Evolutionary conservation across 1,140 invertebrate species (phyloP), one percentile per base, ranked within the genome.

Genomic region (Dendroctonus valens): DNA sequence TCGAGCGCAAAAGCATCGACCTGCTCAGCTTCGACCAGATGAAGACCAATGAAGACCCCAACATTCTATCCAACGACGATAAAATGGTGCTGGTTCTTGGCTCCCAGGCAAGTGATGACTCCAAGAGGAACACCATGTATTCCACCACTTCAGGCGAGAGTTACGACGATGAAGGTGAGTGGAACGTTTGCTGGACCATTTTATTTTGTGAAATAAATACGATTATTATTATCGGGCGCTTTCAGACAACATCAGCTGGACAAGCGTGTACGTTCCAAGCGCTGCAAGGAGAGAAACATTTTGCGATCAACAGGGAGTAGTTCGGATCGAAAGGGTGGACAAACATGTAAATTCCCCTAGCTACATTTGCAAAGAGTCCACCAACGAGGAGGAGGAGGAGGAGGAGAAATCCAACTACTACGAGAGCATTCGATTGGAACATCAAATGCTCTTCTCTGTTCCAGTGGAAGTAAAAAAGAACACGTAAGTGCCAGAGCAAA

Each of bases 251-350:
- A 46, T 46, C 9, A 15, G 41, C 26, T n/a, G 38, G 57, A 44
- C 6, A 8, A 12, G n/a, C 7, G 15, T 26, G 37, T 26, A 52
- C 26, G 41, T 15, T 58, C 41, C n/a, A 7, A 60, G 37, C 41
- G 63, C 41, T 11, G 59, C 63, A 3, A 61, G 69, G 39, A 55
- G 69, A 15, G 69, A 70, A 65, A 72, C 71, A 0, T 59, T 60
- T 37, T 66, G 63, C 39, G 71, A 72, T 52, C 59, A 63, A 26
- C 53, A 66, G 12, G 65, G 69, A n/a, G 64, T 61, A 37, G 63
- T 70, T 8, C 54, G 71, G 58, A 72, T 72, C 41, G 71, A 70
- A 54, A 66, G 69, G 48, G 61, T 70, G 5, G 67, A 26, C 26
- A 26, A 26, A 1, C 26, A 26, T 2, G 26, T 26, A 3, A 3